Conservation (phyloP, 1,140 invertebrate species). For the Nebria ingens region DNA sequence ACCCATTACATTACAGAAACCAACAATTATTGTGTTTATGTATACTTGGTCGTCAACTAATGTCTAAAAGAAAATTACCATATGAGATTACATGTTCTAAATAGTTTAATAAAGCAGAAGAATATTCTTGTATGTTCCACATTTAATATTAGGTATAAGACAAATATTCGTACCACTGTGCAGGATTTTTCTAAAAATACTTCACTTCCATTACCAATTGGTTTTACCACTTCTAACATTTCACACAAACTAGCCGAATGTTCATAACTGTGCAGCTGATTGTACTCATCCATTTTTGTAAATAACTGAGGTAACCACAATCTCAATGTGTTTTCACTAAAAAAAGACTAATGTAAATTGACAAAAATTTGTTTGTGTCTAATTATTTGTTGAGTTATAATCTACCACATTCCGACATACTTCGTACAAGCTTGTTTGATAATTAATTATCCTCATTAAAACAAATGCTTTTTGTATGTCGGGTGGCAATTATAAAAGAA, state of each 20-base stretch:
- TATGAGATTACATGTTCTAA: too few species aligned
- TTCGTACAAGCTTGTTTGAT: too few species aligned
- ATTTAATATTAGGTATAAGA: too few species aligned
- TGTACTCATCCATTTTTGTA: constrained; percentile 27
- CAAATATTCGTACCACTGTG: not conserved
- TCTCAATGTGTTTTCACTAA: constrained; percentile 34
- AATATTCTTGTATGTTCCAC: not conserved
- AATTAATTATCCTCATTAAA: too few species aligned
- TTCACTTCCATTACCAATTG: not conserved
- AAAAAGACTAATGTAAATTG: too few species aligned
- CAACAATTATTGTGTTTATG: constrained; percentile 4
- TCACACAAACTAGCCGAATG: not conserved
- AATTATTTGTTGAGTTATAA: too few species aligned
- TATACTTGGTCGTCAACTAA: not conserved
- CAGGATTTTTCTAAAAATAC: not conserved
- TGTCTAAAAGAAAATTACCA: not conserved
- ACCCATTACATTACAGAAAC: not conserved
- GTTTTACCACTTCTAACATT: not conserved
- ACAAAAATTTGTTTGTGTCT: too few species aligned
- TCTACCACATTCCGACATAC: too few species aligned
- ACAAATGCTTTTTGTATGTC: too few species aligned
- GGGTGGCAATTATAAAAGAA: too few species aligned
- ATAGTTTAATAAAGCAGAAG: not conserved
- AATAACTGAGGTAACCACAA: constrained; percentile 49
- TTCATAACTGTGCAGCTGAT: not conserved